A percentile compares a stretch with the other conserved stretches of the same genome.
phyloP scores from a whole-genome alignment of 2,113 vertebrate species.

The Columba livia region DNA sequence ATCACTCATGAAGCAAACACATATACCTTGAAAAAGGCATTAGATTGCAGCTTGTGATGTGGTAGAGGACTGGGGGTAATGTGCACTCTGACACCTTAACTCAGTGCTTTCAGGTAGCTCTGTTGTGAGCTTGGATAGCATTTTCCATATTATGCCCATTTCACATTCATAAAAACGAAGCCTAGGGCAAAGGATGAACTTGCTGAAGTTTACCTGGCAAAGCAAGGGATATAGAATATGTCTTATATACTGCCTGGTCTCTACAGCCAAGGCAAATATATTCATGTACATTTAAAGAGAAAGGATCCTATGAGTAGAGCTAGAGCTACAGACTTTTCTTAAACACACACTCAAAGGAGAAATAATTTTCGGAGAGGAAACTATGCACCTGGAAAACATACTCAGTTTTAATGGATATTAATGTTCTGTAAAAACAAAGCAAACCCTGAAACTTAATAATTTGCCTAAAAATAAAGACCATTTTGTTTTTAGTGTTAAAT shows the following conservation, averaged over 20 bases:
- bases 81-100: background rate
- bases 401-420: constrained; percentile 28
- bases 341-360: constrained; percentile 9
- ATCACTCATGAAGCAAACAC: background rate
- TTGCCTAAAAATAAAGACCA: constrained; percentile 12
- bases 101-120: background rate
- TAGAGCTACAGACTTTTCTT: background rate
- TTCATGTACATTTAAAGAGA: constrained; percentile 28
- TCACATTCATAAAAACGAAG: constrained; percentile 5
- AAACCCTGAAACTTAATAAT: constrained; percentile 33
- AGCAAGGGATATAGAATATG: background rate
- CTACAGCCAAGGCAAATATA: constrained; percentile 51
- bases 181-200: background rate
- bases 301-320: constrained; percentile 24
- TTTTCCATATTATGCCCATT: background rate
- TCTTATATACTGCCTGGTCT: background rate
- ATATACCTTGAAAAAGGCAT: background rate
- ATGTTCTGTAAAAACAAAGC: constrained; percentile 40
- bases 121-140: background rate
- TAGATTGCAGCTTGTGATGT: background rate
- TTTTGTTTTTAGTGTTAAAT: constrained; percentile 3
- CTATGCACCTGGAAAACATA: constrained; percentile 16
- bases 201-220: constrained; percentile 34
- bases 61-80: background rate
- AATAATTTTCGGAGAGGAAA: background rate